Conservation (phyloP, 2,113 vertebrate genomes). For the Muntiacus muntjak region DNA sequence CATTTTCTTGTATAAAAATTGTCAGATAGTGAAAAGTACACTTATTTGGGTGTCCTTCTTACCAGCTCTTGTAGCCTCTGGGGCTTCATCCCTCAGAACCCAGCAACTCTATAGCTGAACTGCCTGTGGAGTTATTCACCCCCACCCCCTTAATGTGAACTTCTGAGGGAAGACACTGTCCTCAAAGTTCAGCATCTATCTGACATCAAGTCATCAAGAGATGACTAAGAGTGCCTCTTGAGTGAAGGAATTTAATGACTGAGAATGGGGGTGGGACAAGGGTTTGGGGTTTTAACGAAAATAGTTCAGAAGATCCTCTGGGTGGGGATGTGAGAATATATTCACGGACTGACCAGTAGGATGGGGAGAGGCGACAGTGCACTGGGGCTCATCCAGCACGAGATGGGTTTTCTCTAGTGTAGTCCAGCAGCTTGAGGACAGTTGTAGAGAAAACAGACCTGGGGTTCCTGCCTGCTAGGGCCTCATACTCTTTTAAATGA, state of each 20-base stretch:
- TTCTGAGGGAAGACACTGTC: background rate
- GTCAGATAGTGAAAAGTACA: background rate
- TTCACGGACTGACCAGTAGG: background rate
- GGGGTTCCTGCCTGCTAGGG: background rate
- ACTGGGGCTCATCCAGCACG: background rate
- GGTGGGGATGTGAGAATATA: background rate
- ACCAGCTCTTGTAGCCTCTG: background rate
- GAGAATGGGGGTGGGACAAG: background rate
- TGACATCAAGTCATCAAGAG: background rate
- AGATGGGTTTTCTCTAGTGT: background rate
- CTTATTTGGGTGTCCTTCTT: background rate
- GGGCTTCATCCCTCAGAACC: background rate
- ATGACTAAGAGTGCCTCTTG: background rate
- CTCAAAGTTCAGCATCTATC: background rate
- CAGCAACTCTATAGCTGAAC: accelerated
- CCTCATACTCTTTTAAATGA: background rate
- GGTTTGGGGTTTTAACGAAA: background rate
- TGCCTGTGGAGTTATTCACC: background rate
- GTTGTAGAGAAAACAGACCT: background rate
- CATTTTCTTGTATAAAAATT: background rate
- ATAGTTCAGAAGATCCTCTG: background rate
- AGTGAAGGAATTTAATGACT: background rate
- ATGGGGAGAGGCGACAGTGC: accelerated
- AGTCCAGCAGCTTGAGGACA: background rate
- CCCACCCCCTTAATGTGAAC: background rate